Base-by-base conservation (phyloP, 2,888 invertebrate species). In the Eupithecia pulchellata region DNA sequence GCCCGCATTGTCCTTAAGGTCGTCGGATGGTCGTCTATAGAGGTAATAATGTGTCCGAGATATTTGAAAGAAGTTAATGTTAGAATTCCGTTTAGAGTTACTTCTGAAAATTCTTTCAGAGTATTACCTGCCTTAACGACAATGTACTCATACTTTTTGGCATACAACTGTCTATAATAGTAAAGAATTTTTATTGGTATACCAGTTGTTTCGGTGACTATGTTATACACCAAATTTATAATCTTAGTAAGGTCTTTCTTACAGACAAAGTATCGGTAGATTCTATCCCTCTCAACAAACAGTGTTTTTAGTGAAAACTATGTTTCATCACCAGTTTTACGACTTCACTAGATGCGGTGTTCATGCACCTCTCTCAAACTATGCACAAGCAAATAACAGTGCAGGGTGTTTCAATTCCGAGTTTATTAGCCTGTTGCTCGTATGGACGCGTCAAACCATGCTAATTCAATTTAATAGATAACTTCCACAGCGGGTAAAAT, bases 361-460 rank as follows among this genome's bases (percentile, higher is more conserved):
- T n/a, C n/a, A n/a, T n/a, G n/a, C n/a, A n/a, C n/a, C n/a, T n/a
- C n/a, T 25, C 52, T 20, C 11, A 52, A 52, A 52, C 52, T 52
- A 25, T 52, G 20, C 13, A 25, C 52, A 25, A 52, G 25, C 25
- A 52, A 52, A 25, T 11, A 52, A 0, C 52, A 52, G 4, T 13
- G 25, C 25, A 25, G 11, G 52, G 25, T 52, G 11, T 52, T 52
- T 52, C 20, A 52, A 52, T 52, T 27, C 29, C 27, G 57, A 57
- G 29, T 13, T n/a, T 29, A 17, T 57, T 14, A 17, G 57, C 57
- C 29, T 57, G 57, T 57, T 57, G 57, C 57, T 57, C 13, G 52
- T 20, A 47, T 6, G 29, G 13, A 57, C 29, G 57, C 57, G 17
- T 57, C 57, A 29, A 57, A 27, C 57, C 57, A 14, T 29, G 27